Conservation (phyloP, 2,113 vertebrate species). For the Nannospalax galili region DNA sequence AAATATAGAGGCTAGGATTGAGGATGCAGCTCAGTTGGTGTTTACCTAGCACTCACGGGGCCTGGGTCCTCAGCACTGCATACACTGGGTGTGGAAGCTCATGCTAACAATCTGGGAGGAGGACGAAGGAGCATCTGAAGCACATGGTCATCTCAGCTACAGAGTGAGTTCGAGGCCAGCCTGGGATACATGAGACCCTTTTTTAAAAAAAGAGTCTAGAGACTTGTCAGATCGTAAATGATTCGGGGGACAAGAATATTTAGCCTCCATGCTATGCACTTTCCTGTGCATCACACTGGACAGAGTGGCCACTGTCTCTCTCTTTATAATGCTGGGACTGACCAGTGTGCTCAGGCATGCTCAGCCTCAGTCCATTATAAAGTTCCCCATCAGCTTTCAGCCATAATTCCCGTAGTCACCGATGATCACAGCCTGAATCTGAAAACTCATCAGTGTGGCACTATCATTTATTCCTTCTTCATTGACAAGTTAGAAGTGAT, state of each 20-base stretch:
- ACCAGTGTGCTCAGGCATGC: neutral
- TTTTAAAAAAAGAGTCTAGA: neutral
- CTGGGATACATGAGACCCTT: neutral
- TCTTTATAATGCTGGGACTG: neutral
- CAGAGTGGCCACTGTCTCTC: neutral
- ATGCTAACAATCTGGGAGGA: neutral
- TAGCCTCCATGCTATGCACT: neutral
- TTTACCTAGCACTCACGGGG: no score
- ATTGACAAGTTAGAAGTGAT: neutral
- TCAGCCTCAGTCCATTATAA: neutral
- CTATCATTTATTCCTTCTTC: constrained; percentile 9
- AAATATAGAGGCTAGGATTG: neutral
- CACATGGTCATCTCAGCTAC: neutral
- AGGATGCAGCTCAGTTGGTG: neutral
- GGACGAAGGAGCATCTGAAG: neutral
- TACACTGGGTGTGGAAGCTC: neutral
- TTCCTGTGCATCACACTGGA: neutral
- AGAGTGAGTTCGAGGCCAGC: neutral
- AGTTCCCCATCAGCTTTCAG: neutral
- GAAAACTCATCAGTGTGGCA: neutral
- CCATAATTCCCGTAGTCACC: neutral
- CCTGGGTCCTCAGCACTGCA: neutral
- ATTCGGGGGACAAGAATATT: neutral
- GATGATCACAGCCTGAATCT: neutral
- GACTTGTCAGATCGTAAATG: neutral